These are phyloP conservation scores for Hetaerina titia DNA, from an alignment of 2,888 invertebrate genomes.

Conservation along the genomic window DNA sequence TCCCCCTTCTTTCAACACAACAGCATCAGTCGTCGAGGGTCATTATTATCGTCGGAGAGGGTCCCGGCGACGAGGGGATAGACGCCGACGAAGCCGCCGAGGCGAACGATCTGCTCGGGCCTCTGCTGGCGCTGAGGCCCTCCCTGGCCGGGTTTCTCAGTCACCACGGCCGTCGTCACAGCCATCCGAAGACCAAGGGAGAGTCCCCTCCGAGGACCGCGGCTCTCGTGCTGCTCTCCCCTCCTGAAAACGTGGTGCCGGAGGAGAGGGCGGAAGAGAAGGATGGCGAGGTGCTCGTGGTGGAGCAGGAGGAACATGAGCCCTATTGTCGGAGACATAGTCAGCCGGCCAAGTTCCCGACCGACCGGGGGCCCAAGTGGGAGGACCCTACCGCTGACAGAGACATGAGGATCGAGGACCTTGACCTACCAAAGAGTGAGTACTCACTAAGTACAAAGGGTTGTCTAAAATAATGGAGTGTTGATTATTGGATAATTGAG, in stretches of 20 bases:
- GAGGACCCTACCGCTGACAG: background rate
- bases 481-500: too few species aligned
- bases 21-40: slow-evolving; percentile 37
- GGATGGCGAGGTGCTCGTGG: background rate
- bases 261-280: background rate
- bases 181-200: slow-evolving; percentile 55
- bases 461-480: too few species aligned
- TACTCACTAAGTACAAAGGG: background rate
- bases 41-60: slow-evolving; percentile 44
- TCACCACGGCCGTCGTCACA: slow-evolving; percentile 47
- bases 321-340: slow-evolving; percentile 46
- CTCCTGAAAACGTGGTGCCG: background rate
- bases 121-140: slow-evolving; percentile 40
- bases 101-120: slow-evolving; percentile 44
- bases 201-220: slow-evolving; percentile 51
- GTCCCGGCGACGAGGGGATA: slow-evolving; percentile 44
- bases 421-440: slow-evolving; percentile 54
- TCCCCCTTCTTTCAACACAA: slow-evolving; percentile 8
- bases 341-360: slow-evolving; percentile 15
- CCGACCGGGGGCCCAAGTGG: slow-evolving; percentile 22
- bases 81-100: slow-evolving; percentile 48
- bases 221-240: slow-evolving; percentile 46
- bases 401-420: slow-evolving; percentile 11
- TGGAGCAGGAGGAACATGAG: background rate
- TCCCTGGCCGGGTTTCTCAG: slow-evolving; percentile 30